phyloP scores from a whole-genome alignment of 2,113 vertebrate genomes.

The Pandion haliaetus region DNA sequence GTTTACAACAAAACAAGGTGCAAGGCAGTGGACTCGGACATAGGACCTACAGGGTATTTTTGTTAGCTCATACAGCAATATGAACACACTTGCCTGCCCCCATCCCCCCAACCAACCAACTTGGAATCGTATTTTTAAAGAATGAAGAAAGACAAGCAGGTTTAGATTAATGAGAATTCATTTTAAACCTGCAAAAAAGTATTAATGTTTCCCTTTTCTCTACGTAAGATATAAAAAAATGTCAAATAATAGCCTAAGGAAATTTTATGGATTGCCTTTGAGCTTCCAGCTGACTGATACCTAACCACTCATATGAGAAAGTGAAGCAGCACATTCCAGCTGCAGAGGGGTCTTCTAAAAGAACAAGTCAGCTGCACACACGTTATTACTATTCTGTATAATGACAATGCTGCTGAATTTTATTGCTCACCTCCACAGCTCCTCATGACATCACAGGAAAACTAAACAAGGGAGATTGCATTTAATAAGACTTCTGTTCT shows the following conservation, averaged over 20 bases:
- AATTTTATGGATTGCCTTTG: background rate
- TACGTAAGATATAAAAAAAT: background rate
- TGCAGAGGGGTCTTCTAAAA: background rate
- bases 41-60: accelerated
- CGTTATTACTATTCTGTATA: background rate
- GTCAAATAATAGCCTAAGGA: background rate
- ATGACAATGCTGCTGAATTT: background rate
- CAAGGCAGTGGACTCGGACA: background rate
- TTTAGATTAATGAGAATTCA: background rate
- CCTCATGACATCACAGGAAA: background rate
- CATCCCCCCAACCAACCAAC: background rate
- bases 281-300: background rate
- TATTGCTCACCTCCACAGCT: background rate
- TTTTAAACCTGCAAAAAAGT: background rate
- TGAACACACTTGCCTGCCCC: background rate
- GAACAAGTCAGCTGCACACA: background rate
- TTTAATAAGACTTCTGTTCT: background rate
- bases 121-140: background rate
- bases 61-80: background rate
- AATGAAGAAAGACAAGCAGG: background rate
- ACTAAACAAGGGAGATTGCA: background rate
- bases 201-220: background rate
- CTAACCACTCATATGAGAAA: background rate
- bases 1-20: background rate
- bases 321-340: background rate